Base-by-base conservation (phyloP, 1,140 invertebrate species). In the Drosophila jambulina region DNA sequence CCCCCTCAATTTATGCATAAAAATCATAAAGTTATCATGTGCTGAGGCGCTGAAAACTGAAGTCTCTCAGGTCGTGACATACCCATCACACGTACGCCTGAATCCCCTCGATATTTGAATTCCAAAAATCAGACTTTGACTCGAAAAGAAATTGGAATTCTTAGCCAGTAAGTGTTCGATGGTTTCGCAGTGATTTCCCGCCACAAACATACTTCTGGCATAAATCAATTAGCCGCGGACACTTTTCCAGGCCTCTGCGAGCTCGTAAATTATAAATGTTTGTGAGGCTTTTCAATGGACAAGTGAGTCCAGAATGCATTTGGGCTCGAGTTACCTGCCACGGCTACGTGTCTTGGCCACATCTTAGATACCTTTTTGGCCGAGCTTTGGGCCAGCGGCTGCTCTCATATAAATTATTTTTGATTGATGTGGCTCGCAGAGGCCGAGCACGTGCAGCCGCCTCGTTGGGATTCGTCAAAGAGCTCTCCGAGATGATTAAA, bases 401-500 rank as follows among this genome's bases (percentile, higher is more conserved):
- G 83, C 84, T 86, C 83, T 88, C 77, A 86, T 74, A 86, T 86
- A 86, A 86, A 86, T 86, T 86, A 80, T 88, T 53, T 86, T 88
- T 86, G 83, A 86, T 86, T 86, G 83, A 86, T 86, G 83, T 80
- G 83, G 79, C 71, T 64, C 51, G 40, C n/a, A 75, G 53, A 77
- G 74, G 38, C 61, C 49, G 58, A 83, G 84, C 83, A 86, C 83
- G 83, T 86, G 84, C 83, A 86, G 46, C 48, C 45, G 75, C 42
- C 77, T 72, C 72, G 62, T 80, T 80, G 74, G 78, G 70, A 70
- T 70, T 79, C 83, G 70, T 79, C 75, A 77, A 77, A 83, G 10
- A 76, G 59, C 58, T 63, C 25, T 65, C 42, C 9, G 65, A 74
- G 76, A 87, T 83, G 80, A 87, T 87, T 87, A 87, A 88, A 87